A percentile compares a stretch with the other conserved stretches of the same genome.
Conservation (phyloP, 2,888 invertebrate genomes). For the Microchrysa polita region DNA sequence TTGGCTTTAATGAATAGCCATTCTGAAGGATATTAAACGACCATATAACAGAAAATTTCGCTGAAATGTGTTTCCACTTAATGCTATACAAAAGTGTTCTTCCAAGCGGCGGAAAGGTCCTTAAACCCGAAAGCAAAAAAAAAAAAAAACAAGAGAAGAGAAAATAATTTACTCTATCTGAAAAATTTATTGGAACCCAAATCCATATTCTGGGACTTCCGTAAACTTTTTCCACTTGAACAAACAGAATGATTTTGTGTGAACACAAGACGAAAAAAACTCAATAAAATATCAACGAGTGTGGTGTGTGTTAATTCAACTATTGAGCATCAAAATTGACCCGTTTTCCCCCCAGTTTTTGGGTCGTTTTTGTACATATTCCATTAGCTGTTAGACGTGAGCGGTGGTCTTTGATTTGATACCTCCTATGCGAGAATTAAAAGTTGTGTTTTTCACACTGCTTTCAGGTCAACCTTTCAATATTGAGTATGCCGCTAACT, state of each 20-base stretch:
- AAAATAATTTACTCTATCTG: too few species aligned
- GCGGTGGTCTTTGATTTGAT: not conserved
- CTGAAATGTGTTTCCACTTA: not conserved
- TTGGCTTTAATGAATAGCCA: constrained; percentile 4
- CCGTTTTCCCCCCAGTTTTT: not conserved
- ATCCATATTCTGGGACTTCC: too few species aligned
- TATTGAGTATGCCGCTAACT: not conserved
- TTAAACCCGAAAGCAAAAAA: too few species aligned
- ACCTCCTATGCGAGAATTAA: not conserved
- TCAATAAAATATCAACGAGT: too few species aligned
- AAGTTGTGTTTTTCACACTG: not conserved
- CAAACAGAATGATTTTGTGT: too few species aligned
- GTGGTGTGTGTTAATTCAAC: too few species aligned
- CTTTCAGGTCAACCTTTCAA: not conserved
- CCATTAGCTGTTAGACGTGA: not conserved
- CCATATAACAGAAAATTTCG: not conserved
- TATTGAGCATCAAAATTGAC: not conserved
- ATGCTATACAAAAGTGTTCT: too few species aligned
- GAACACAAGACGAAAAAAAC: too few species aligned
- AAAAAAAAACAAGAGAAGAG: too few species aligned
- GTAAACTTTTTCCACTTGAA: too few species aligned
- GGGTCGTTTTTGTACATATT: not conserved
- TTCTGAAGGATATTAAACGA: not conserved
- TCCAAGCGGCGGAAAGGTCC: too few species aligned
- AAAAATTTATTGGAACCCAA: too few species aligned